phyloP scores from a whole-genome alignment of 2,113 vertebrate species.

The Montifringilla adamsi region DNA sequence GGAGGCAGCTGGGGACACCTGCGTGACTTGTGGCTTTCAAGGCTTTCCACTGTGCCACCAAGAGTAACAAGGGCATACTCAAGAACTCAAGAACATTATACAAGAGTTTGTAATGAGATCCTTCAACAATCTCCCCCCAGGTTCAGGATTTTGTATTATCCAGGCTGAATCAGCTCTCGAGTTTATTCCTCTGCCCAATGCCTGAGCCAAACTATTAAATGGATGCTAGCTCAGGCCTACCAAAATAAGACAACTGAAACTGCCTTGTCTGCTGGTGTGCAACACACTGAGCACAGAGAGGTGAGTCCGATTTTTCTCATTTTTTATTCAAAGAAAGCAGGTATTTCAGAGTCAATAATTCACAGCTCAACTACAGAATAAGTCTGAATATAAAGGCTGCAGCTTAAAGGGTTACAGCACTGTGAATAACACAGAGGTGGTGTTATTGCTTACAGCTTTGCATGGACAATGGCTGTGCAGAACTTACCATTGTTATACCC shows the following conservation, averaged over 20 bases:
- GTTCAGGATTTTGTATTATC: not conserved
- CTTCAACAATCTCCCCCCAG: not conserved
- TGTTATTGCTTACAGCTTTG: not conserved
- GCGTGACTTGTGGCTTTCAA: not conserved
- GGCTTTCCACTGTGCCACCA: not conserved
- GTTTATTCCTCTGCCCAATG: not conserved
- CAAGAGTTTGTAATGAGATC: not conserved
- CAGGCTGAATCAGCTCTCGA: not conserved
- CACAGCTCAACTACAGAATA: not conserved
- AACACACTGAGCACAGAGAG: not conserved
- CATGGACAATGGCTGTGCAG: not conserved
- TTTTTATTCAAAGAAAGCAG: not conserved
- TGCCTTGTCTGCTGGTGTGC: not conserved
- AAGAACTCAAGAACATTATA: not conserved
- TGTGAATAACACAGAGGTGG: not conserved
- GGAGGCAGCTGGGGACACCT: not conserved
- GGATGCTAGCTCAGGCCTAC: not conserved
- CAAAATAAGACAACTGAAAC: not conserved
- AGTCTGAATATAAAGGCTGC: not conserved
- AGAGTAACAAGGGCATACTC: not conserved
- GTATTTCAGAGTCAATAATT: not conserved
- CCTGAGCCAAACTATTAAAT: not conserved
- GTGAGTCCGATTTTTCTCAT: not conserved
- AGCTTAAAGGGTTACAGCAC: not conserved
- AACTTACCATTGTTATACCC: constrained; percentile 93